Base-by-base conservation (phyloP, 2,888 invertebrate genomes). In the Hyposoter dolosus region DNA sequence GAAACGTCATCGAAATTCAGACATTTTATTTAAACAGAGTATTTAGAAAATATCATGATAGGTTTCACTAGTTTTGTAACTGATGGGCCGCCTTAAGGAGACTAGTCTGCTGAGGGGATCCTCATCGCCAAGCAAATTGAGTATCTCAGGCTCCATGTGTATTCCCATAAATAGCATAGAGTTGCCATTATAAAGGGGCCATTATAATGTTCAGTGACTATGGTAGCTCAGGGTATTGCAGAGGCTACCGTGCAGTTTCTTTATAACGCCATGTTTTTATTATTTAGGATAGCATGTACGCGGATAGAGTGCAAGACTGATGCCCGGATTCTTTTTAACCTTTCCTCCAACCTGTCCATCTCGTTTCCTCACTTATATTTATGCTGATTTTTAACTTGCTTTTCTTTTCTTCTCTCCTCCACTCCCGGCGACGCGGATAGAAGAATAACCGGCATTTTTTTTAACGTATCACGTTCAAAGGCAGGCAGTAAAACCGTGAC, bases 401-500 rank as follows among this genome's bases (percentile, higher is more conserved):
- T 65, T 65, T 23, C 60, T 19, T 56, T 17, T 10, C 40, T 43
- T 23, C 10, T n/a, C 45, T 45, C 68, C 47, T 35, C 45, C 19
- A 56, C 45, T 53, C 43, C 3, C 19, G 9, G 45, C 32, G 45
- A 60, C 23, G 28, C 28, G 28, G 15, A 60, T 12, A 4, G 60
- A 60, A 60, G 60, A 60, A 60, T 60, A 82, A 56, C 47, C 35
- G 56, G 10, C 35, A 45, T 77, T 82, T 83, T 85, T 81, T 77
- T 71, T 66, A 76, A 75, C 75, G 28, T 75, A 84, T 79, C 83
- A 79, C 56, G 68, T 78, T 84, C 84, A 84, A 84, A 86, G 84
- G 69, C 77, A 65, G 69, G 82, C 80, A 79, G 85, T 87, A 87
- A 85, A 87, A 82, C 82, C 80, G 87, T 84, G 82, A 88, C 86